phyloP scores from a whole-genome alignment of 2,888 invertebrate genomes.

The Volucella inanis region DNA sequence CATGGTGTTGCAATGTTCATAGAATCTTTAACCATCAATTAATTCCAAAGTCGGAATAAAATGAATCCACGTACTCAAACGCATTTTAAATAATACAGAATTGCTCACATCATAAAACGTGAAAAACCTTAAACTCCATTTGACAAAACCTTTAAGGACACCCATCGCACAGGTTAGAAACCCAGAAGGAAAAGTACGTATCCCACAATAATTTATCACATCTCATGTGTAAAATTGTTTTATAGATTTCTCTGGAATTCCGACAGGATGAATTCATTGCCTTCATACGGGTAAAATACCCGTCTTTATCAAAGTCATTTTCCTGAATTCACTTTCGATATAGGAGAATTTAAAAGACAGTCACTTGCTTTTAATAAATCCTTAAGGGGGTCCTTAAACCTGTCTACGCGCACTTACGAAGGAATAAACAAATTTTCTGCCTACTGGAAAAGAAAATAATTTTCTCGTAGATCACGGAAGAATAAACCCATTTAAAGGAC shows the following conservation, averaged over 20 bases:
- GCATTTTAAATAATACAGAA: too few species aligned
- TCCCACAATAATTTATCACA: not conserved
- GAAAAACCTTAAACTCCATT: too few species aligned
- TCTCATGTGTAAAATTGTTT: conserved; percentile 3
- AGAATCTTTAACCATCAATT: too few species aligned
- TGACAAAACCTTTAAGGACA: not conserved
- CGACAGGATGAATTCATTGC: not conserved
- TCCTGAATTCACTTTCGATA: conserved; percentile 3
- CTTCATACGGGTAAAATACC: not conserved
- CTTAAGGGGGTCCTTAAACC: not conserved
- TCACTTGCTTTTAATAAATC: not conserved
- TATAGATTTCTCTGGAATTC: not conserved
- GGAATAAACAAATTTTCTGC: conserved; percentile 14
- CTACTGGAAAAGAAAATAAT: not conserved
- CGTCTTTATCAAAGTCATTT: conserved; percentile 17
- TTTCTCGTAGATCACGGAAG: conserved; percentile 2
- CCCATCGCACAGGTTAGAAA: not conserved
- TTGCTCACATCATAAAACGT: too few species aligned
- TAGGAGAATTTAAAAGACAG: not conserved
- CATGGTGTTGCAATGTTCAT: too few species aligned
- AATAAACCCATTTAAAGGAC: conserved; percentile 27
- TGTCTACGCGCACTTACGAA: not conserved
- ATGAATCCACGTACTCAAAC: too few species aligned
- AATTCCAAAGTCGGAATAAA: too few species aligned
- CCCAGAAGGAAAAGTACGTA: not conserved